Evolutionary conservation across 1,140 invertebrate genomes (phyloP).

Genomic region (Aphelinus atriplicis): DNA sequence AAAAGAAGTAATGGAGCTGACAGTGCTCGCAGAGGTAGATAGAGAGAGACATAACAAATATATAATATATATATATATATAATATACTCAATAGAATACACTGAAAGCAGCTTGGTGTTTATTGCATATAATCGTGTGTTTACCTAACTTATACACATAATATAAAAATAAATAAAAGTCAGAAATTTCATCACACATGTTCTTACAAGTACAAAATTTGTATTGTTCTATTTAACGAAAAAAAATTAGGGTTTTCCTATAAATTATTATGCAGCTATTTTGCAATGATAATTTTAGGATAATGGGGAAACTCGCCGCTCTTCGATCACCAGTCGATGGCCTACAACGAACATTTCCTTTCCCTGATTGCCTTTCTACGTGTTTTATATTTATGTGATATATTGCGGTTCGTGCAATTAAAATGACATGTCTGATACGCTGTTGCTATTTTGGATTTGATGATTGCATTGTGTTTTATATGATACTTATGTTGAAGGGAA

Average conservation of each 20-base stretch:
- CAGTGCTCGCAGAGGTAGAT: conserved; percentile 50
- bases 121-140: conserved; percentile 59
- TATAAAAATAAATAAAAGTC: conserved; percentile 26
- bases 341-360: conserved; percentile 33
- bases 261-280: no score
- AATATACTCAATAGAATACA: conserved; percentile 63
- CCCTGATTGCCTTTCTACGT: not conserved
- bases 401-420: no score
- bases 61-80: conserved; percentile 48
- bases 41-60: conserved; percentile 56
- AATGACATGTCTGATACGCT: conserved; percentile 18
- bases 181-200: not conserved
- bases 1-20: conserved; percentile 59
- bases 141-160: conserved; percentile 33
- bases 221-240: not conserved
- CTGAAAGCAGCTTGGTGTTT: conserved; percentile 65
- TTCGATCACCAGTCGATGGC: conserved; percentile 37
- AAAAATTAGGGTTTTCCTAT: no score
- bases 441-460: conserved; percentile 21
- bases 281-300: conserved; percentile 6
- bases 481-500: not conserved
- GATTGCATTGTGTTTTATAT: conserved; percentile 33
- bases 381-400: not conserved
- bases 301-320: conserved; percentile 6
- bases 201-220: conserved; percentile 10